A percentile compares a stretch with the other conserved stretches of the same genome.
Evolutionary conservation across 2,113 vertebrate species (phyloP).

Genomic region (Scolopax mira): DNA sequence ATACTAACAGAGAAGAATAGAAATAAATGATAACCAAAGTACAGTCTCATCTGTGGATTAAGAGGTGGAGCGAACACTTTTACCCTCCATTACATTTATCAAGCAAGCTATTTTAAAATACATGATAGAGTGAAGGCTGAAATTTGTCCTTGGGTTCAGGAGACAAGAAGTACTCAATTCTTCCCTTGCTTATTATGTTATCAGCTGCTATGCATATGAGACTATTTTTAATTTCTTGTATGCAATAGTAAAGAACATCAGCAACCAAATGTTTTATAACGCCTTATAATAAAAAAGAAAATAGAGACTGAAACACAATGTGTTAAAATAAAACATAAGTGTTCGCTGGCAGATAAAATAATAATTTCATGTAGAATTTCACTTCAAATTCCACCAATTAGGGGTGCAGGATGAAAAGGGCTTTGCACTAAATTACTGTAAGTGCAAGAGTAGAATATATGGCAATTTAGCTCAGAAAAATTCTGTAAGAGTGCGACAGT

Average conservation of each 20-base stretch:
- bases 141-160: neutral
- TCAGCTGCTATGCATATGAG: neutral
- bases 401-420: neutral
- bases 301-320: neutral
- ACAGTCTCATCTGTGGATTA: neutral
- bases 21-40: neutral
- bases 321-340: neutral
- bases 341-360: neutral
- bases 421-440: neutral
- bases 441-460: constrained; percentile 12
- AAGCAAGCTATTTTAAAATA: neutral
- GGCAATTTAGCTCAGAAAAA: constrained; percentile 37
- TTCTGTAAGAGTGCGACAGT: neutral
- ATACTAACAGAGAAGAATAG: neutral
- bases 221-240: neutral
- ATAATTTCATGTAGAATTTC: neutral
- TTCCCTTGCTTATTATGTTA: neutral
- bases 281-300: neutral
- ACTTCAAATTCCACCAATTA: constrained; percentile 1
- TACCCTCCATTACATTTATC: neutral
- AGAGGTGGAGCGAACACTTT: neutral
- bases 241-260: neutral
- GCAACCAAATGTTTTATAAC: neutral
- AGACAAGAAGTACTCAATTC: neutral
- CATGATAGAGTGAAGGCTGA: neutral